Base-by-base conservation (phyloP, 2,113 vertebrate species). In the Poeciliopsis retropinna region DNA sequence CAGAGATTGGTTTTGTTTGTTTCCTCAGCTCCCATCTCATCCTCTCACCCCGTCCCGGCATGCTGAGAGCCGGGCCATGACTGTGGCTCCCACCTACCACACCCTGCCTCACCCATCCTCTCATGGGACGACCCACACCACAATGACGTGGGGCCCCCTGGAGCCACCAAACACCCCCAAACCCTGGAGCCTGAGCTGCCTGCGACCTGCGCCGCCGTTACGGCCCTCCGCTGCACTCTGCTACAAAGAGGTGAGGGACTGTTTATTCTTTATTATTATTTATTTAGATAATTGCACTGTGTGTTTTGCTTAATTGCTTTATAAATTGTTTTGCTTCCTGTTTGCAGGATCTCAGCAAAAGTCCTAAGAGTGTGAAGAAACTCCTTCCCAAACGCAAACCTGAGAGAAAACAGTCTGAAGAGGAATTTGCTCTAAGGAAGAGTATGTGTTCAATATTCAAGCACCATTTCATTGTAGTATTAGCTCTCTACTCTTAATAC, bases 341-440 rank as follows among this genome's bases (percentile, higher is more conserved):
- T 1, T 34, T 74, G 51, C 96, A 95, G 98, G 98, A 99, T 89
- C 96, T 99, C 63, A 99, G 98, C 92, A 99, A 98, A 95, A 99
- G 98, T 78, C 98, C 98, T 41, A 99, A 99, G 94, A 98, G 97
- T 77, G 97, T 99, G 95, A 99, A 99, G 92, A 99, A 99, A 88
- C 95, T 99, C 67, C 96, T 99, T 79, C 98, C 98, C 1, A 99
- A 99, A 68, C 96, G 98, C 72, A 99, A 98, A 73, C 97, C 98
- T 0, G 97, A 99, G 87, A 92, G 98, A 88, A 99, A 99, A 85
- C 97, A 97, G 17, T 99, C 98, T 0, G 98, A 99, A 51, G 98
- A 99, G 85, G 98, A 99, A 87, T 99, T 98, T 87, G 96, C 97
- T 34, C 86, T 97, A 93, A 96, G 98, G 83, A 99, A 99, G 92